Evolutionary conservation across 1,140 invertebrate species (phyloP), one percentile per base, ranked within the genome.

Genomic region (Aphelinus atriplicis): DNA sequence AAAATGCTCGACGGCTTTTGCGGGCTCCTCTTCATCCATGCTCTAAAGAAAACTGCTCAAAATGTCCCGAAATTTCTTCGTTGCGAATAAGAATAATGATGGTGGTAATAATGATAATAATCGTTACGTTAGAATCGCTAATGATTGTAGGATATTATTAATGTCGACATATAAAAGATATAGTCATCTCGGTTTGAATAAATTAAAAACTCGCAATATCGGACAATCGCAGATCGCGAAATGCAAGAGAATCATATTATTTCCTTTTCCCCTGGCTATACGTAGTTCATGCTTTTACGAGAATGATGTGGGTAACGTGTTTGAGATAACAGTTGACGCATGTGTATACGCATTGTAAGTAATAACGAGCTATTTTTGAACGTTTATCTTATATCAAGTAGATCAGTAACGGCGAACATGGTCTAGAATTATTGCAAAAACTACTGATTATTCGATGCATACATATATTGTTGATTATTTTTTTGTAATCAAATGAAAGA

Each of bases 1-100:
- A 60, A 42, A 47, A 50, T 47, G 26, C 55, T 57, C 66, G 50
- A 9, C 5, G 43, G 6, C 63, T 42, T 45, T 50, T 62, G n/a
- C 60, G 60, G 46, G 64, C 75, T 80, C 83, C 85, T 85, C 83
- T 85, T 87, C 86, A 84, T 79, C 81, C 86, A 86, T 82, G 80
- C 81, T 82, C 79, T 78, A 67, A 62, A 85, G 85, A 85, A 87
- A 83, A 84, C 84, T 82, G 81, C 82, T 82, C 82, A 84, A 86
- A 85, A 84, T 81, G 77, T 82, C 83, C 80, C 81, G 78, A 77
- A 80, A 73, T 58, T 7, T 66, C n/a, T 57, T 70, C 7, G 62
- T 58, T 10, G 67, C 61, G 65, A 69, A 63, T 43, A 74, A 66
- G 57, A 46, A 56, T 80, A 80, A 83, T 75, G 73, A 80, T 79